These are phyloP conservation scores for Zaprionus davidi DNA, from an alignment of 1,140 invertebrate species.

Conservation along the genomic window DNA sequence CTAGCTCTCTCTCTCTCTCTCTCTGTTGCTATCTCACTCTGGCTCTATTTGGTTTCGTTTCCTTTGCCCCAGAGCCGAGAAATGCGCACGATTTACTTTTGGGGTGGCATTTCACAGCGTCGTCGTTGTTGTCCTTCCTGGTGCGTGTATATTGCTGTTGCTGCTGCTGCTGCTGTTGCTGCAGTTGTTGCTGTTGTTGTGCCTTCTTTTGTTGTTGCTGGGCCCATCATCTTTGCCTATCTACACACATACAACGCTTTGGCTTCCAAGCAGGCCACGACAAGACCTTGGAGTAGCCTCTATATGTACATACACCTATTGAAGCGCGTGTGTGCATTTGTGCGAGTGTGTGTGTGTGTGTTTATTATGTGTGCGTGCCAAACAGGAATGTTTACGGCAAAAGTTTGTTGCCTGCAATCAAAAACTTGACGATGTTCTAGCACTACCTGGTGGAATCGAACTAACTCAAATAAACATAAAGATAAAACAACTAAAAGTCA, in stretches of 20 bases:
- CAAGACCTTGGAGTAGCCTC: constrained; percentile 71
- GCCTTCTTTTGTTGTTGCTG: constrained; percentile 47
- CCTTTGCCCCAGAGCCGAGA: constrained; percentile 69
- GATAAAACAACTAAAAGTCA: constrained; percentile 14
- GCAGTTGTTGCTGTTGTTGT: constrained; percentile 36
- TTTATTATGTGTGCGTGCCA: constrained; percentile 39
- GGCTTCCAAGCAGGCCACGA: constrained; percentile 69
- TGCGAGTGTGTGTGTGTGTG: constrained; percentile 24
- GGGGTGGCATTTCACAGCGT: constrained; percentile 69
- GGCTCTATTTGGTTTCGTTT: constrained; percentile 27
- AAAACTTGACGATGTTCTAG: constrained; percentile 29
- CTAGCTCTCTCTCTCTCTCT: constrained; percentile 3
- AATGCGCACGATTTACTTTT: constrained; percentile 68
- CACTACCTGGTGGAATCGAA: constrained; percentile 17
- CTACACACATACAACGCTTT: constrained; percentile 49
- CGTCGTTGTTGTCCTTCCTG: constrained; percentile 63
- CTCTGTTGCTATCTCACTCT: background rate
- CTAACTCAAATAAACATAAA: constrained; percentile 13
- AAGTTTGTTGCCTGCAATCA: constrained; percentile 49
- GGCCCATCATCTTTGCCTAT: constrained; percentile 64
- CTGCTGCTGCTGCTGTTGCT: constrained; percentile 59
- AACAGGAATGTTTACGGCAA: constrained; percentile 68
- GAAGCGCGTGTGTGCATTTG: constrained; percentile 15
- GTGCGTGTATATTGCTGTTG: constrained; percentile 49
- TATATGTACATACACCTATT: background rate